A percentile compares a stretch with the other conserved stretches of the same genome.
phyloP scores from a whole-genome alignment of 2,113 vertebrate species.

The Phylloscopus whistleri region DNA sequence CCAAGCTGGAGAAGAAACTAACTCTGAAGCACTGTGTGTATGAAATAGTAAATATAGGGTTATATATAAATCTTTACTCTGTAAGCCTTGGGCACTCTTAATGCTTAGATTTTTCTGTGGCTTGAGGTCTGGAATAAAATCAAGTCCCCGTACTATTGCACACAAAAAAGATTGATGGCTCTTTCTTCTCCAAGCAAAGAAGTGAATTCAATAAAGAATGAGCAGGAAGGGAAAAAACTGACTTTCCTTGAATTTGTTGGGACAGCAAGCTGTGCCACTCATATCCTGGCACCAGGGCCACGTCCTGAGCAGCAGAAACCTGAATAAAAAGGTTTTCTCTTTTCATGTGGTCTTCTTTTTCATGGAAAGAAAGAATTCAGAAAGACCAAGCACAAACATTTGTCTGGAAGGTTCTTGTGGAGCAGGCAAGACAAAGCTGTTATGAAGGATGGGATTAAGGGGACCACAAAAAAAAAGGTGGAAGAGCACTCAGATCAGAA shows the following conservation, averaged over 20 bases:
- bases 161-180: not conserved
- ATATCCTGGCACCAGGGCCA: accelerated
- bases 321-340: accelerated
- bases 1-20: not conserved
- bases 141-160: not conserved
- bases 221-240: not conserved
- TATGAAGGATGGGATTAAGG: not conserved
- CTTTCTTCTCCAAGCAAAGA: not conserved
- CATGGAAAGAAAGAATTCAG: not conserved
- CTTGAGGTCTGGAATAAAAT: not conserved
- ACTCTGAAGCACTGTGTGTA: not conserved
- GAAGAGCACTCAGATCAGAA: not conserved
- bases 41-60: not conserved
- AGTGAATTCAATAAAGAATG: not conserved
- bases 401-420: not conserved
- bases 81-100: not conserved
- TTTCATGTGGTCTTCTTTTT: not conserved
- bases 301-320: not conserved
- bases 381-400: not conserved
- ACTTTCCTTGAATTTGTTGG: not conserved
- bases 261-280: not conserved
- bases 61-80: not conserved
- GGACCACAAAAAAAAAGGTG: accelerated
- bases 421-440: accelerated
- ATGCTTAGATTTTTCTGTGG: not conserved